Conservation (phyloP, 2,888 invertebrate species). For the Diabrotica balteata region DNA sequence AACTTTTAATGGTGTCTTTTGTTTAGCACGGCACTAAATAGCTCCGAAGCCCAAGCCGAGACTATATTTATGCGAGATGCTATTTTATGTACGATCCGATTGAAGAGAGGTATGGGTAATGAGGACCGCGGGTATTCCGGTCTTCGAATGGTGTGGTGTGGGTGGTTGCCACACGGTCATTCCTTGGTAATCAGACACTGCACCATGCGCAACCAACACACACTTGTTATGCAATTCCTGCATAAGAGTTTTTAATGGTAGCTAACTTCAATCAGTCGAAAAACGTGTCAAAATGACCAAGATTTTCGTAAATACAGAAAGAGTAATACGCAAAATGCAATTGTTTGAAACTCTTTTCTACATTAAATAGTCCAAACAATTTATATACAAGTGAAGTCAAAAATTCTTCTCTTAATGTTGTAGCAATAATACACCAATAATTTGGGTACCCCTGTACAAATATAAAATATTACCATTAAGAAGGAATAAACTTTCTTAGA, state of each 20-base stretch:
- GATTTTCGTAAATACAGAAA: too few relatives aligned
- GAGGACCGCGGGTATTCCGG: constrained; percentile 49
- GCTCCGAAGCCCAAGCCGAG: constrained; percentile 45
- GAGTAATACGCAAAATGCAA: too few relatives aligned
- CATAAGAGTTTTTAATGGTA: background rate
- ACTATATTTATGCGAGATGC: constrained; percentile 53
- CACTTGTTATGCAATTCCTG: background rate
- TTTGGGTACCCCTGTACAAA: too few relatives aligned
- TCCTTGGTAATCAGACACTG: constrained; percentile 6
- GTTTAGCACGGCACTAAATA: constrained; percentile 57
- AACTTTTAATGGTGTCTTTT: constrained; percentile 57
- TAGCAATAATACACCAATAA: too few relatives aligned
- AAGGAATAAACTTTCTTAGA: too few relatives aligned
- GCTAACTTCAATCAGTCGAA: background rate
- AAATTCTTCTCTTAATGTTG: too few relatives aligned
- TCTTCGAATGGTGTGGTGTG: constrained; percentile 15
- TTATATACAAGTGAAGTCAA: too few relatives aligned
- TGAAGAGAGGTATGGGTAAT: constrained; percentile 50
- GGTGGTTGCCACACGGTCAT: constrained; percentile 19
- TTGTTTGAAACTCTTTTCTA: too few relatives aligned
- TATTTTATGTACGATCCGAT: constrained; percentile 51
- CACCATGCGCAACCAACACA: background rate
- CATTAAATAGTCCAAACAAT: too few relatives aligned
- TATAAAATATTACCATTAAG: too few relatives aligned
- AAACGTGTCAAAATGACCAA: background rate